Conservation (phyloP, 2,797 vertebrate genomes). For the Rhinophrynus dorsalis region DNA sequence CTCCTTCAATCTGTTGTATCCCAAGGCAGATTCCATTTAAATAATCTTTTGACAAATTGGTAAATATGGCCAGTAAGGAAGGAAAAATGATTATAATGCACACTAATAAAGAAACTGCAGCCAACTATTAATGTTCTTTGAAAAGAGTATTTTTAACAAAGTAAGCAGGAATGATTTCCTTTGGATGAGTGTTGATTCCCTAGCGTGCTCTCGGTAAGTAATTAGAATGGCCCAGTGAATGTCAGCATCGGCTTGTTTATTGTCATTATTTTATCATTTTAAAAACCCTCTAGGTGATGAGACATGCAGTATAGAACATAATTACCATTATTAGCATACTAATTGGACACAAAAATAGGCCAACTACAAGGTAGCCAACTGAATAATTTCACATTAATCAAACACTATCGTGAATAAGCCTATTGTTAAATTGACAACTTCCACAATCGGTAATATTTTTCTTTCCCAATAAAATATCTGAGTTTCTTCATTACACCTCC, state of each 20-base stretch:
- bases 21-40: too few relatives aligned
- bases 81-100: too few relatives aligned
- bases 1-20: too few relatives aligned
- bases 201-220: conserved; percentile 79
- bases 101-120: too few relatives aligned
- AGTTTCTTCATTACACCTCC: conserved; percentile 62
- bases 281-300: conserved; percentile 88
- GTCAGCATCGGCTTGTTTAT: conserved; percentile 86
- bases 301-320: conserved; percentile 84
- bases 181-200: conserved; percentile 77
- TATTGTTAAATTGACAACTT: conserved; percentile 77
- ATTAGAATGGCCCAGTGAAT: conserved; percentile 84
- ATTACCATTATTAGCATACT: conserved; percentile 91
- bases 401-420: conserved; percentile 77
- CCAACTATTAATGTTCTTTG: conserved; percentile 69
- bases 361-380: conserved; percentile 86
- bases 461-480: conserved; percentile 61
- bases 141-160: conserved; percentile 75
- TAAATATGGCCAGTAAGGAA: too few relatives aligned
- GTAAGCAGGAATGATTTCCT: conserved; percentile 75
- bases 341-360: conserved; percentile 88
- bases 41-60: too few relatives aligned
- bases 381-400: conserved; percentile 87
- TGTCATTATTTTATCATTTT: conserved; percentile 91
- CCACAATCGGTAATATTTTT: conserved; percentile 74